Evolutionary conservation across 1,140 invertebrate species (phyloP), one percentile per base, ranked within the genome.

Genomic region (Chionoecetes opilio): DNA sequence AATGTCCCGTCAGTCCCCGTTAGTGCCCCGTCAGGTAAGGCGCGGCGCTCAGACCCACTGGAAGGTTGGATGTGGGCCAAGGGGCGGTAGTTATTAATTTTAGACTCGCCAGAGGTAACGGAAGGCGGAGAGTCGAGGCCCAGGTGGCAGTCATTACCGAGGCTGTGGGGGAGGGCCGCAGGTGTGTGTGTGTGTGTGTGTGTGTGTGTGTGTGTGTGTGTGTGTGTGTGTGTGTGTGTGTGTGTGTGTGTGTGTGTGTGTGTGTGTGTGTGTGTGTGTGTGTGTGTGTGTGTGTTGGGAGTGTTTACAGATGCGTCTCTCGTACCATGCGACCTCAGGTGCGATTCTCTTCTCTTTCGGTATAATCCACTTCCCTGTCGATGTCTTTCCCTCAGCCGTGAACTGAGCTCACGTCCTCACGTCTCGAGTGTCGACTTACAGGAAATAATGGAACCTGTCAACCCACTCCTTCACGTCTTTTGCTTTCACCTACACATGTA

Each of bases 191-290:
- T 75, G 63, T 75, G 63, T 75, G 63, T 75, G 63, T 75, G 63
- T 75, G 63, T 75, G 63, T 75, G 63, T 75, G 63, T 75, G 26
- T 75, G 63, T 75, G 63, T 75, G 63, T 75, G 63, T 75, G 63
- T 75, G 63, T 75, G 63, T 75, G 63, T 75, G 63, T 75, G 63
- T 75, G 63, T 75, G 63, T 75, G 63, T 75, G 63, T 75, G 63
- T 75, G 63, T 75, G 63, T 75, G 63, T 75, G 63, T 75, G 63
- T 75, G 63, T 75, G 63, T 75, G 53, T 75, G 53, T 75, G 53
- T 75, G 53, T 75, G 6, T n/a, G n/a, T 53, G 46, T 53, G 46
- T 53, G 46, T 53, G 46, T 53, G 46, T 53, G 46, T 53, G 46
- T 53, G 46, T 53, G 46, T 53, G 46, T 53, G 46, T 53, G 63